Percentiles rank a stretch among this genome's conserved stretches.
Conservation (phyloP, 2,888 invertebrate species). For the Drosophila nigricruria region DNA sequence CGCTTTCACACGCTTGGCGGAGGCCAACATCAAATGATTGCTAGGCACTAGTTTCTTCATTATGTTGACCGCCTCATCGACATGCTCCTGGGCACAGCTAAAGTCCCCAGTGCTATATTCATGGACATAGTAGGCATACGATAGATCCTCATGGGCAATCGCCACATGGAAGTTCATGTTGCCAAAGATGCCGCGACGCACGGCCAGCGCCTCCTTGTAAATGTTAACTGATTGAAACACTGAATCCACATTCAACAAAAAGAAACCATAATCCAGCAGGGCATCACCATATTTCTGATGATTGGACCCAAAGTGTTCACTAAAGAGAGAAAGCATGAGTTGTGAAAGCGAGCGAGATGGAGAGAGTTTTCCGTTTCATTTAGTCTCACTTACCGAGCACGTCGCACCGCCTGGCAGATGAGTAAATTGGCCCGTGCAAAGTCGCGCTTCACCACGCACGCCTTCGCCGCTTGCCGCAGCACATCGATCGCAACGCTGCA, state of each 20-base stretch:
- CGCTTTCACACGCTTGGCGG: conserved; percentile 96
- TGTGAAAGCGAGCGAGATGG: conserved; percentile 2
- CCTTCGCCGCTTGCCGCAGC: conserved; percentile 93
- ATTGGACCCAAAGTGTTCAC: conserved; percentile 86
- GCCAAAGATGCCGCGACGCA: conserved; percentile 92
- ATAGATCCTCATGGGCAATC: conserved; percentile 95
- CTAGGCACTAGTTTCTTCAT: conserved; percentile 92
- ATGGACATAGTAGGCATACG: conserved; percentile 96
- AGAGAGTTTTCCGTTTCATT: neutral
- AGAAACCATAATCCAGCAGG: conserved; percentile 95
- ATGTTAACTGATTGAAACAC: conserved; percentile 93
- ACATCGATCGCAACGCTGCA: conserved; percentile 91
- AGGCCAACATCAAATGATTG: conserved; percentile 94
- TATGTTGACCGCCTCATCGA: conserved; percentile 92
- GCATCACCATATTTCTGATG: conserved; percentile 95
- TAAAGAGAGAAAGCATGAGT: conserved; percentile 48
- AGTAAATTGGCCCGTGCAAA: conserved; percentile 93
- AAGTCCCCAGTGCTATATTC: conserved; percentile 96
- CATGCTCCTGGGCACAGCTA: conserved; percentile 92
- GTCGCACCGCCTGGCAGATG: conserved; percentile 92
- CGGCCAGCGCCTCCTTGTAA: conserved; percentile 91
- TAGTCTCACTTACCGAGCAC: conserved; percentile 79
- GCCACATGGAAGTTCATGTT: conserved; percentile 95
- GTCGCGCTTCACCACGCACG: conserved; percentile 95
- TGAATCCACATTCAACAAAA: conserved; percentile 94